A percentile compares a stretch with the other conserved stretches of the same genome.
These are phyloP conservation scores for Caenorhabditis wallacei DNA, from an alignment of 2,888 invertebrate species.

Conservation along the genomic window DNA sequence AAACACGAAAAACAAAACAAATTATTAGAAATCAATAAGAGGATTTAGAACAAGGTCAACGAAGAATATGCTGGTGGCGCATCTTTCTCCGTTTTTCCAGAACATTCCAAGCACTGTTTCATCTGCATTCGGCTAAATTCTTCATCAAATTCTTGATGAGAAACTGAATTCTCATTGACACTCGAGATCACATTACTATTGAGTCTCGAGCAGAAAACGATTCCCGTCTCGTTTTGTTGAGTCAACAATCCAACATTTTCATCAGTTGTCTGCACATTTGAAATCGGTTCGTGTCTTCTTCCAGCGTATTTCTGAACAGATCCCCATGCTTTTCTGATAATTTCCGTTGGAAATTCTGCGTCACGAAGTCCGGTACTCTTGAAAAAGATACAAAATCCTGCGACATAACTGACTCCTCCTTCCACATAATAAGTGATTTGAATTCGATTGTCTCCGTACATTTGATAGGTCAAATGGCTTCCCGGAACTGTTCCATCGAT, in stretches of 20 bases:
- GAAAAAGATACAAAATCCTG: constrained; percentile 23
- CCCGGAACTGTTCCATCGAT: background rate
- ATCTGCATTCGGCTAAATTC: background rate
- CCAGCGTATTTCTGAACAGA: background rate
- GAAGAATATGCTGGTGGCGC: background rate
- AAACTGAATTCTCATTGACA: background rate
- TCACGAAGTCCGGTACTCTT: too few species aligned
- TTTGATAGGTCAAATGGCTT: background rate
- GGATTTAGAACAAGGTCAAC: background rate
- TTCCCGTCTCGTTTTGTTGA: background rate
- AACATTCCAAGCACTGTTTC: background rate
- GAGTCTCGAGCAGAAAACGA: background rate
- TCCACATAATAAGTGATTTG: constrained; percentile 15
- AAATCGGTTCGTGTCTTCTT: background rate
- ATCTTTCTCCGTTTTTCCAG: background rate
- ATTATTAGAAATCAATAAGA: background rate
- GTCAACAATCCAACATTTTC: background rate
- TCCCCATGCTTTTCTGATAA: background rate
- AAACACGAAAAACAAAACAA: background rate
- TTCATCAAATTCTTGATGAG: background rate
- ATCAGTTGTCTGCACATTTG: background rate
- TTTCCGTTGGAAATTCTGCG: too few species aligned
- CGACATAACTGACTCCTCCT: constrained; percentile 10
- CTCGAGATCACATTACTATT: background rate
- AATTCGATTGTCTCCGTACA: constrained; percentile 15